Conservation (phyloP, 2,888 invertebrate species). For the Ptychoptera albimana region DNA sequence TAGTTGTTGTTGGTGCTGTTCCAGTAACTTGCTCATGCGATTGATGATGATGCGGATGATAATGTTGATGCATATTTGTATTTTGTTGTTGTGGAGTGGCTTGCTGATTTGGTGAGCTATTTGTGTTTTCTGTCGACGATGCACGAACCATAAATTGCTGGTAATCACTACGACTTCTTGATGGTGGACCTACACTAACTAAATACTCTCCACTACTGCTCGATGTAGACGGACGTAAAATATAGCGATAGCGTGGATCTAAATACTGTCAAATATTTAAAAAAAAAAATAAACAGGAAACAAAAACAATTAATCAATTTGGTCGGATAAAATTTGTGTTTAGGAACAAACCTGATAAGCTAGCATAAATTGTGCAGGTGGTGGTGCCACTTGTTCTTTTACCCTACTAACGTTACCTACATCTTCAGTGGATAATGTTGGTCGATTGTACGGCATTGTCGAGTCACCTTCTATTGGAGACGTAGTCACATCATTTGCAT, state of each 20-base stretch:
- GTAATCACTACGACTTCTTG: conserved; percentile 44
- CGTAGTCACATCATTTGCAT: conserved; percentile 28
- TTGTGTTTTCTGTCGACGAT: conserved; percentile 25
- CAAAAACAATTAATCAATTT: too few relatives aligned
- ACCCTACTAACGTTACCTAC: conserved; percentile 31
- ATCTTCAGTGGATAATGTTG: conserved; percentile 71
- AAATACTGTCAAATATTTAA: conserved; percentile 31
- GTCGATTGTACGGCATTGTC: conserved; percentile 44
- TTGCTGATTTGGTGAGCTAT: conserved; percentile 11
- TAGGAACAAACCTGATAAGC: conserved; percentile 37
- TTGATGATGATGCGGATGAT: conserved; percentile 17
- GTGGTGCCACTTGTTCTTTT: conserved; percentile 31
- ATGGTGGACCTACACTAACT: conserved; percentile 50
- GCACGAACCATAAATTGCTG: conserved; percentile 52
- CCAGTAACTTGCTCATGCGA: conserved; percentile 7
- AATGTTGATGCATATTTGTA: conserved; percentile 15
- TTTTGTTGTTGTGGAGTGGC: conserved; percentile 10
- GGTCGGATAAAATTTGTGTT: too few relatives aligned
- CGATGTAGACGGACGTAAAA: conserved; percentile 46
- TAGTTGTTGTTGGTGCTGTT: conserved; percentile 9
- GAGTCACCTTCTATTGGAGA: conserved; percentile 33
- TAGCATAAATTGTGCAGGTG: conserved; percentile 34
- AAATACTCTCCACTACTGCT: conserved; percentile 54
- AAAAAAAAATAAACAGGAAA: too few relatives aligned
- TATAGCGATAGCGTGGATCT: conserved; percentile 55